A percentile compares a stretch with the other conserved stretches of the same genome.
Conservation (phyloP, 2,888 invertebrate species). For the Harpalus rufipes region DNA sequence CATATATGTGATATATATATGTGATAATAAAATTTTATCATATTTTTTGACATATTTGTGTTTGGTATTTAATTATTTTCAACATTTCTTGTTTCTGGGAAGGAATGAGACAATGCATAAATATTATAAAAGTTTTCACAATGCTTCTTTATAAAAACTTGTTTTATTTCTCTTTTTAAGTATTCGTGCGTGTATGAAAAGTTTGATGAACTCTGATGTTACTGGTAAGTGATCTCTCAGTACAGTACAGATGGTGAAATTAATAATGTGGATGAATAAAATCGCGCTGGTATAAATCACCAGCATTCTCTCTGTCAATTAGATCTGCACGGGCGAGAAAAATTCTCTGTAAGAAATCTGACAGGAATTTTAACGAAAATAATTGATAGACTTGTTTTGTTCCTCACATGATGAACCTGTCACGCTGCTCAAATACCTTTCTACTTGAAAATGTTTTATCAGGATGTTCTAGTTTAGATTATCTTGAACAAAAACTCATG, state of each 20-base stretch:
- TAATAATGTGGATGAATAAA: constrained; percentile 15
- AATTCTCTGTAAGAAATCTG: background rate
- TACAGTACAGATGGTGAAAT: background rate
- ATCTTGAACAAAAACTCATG: too few species aligned
- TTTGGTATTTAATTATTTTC: too few species aligned
- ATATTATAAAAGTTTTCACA: too few species aligned
- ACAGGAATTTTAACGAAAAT: constrained; percentile 1
- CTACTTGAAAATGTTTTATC: background rate
- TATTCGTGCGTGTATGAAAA: background rate
- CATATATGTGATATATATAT: too few species aligned
- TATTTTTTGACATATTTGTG: too few species aligned
- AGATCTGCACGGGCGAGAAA: constrained; percentile 3
- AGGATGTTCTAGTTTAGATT: too few species aligned
- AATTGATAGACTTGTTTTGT: constrained; percentile 12
- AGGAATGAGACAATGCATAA: too few species aligned
- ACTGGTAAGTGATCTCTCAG: background rate
- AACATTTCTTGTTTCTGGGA: too few species aligned
- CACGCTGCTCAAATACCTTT: background rate
- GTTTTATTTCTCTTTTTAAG: too few species aligned
- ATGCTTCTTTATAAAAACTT: too few species aligned
- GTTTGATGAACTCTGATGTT: background rate
- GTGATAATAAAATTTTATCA: too few species aligned
- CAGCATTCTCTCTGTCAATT: constrained; percentile 10
- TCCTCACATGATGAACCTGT: background rate
- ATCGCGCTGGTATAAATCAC: constrained; percentile 16